Base-by-base conservation (phyloP, 2,888 invertebrate genomes). In the Drosophila hawaiiensis region DNA sequence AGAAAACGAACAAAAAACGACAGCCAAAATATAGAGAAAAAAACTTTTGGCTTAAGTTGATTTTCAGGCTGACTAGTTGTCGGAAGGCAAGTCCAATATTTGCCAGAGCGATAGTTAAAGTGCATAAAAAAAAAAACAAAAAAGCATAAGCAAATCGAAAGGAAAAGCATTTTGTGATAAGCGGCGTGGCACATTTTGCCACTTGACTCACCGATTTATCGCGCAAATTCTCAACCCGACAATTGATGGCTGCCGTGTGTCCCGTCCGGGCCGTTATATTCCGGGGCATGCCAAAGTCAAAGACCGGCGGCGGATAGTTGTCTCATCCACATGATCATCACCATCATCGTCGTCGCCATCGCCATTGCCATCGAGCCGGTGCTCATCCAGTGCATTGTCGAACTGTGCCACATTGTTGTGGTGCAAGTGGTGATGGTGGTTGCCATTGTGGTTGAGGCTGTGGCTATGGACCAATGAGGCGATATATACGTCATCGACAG, bases 191-290 rank as follows among this genome's bases (percentile, higher is more conserved):
- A 39, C 39, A 56, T 41, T 25, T 29, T 29, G n/a, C 31, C 56
- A 52, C 49, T 73, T 65, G 64, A 84, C 93, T 92, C 93, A 97
- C 97, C 94, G 97, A 97, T 94, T 97, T 97, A 94, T 97, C 97
- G 58, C 97, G 97, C 58, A 97, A 95, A 92, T 97, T 96, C 93
- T 97, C 96, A 73, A 97, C 97, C 92, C 97, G 95, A 94, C 97
- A 97, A 93, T 97, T 97, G 89, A 97, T 95, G 94, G 97, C 97
- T 62, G 97, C 97, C 81, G 97, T 97, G 94, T 97, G 97, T 31
- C 97, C 97, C 71, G 97, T 97, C 82, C 97, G 96, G 7, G 97
- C 97, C 61, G 97, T 97, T 84, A 97, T 96, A 94, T 97, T 97
- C 83, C 97, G 94, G 37, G 96, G 96, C 92, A 97, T 97, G 93